These are phyloP conservation scores for Ispidina lecontei DNA, from an alignment of 2,797 vertebrate genomes.

Conservation along the genomic window DNA sequence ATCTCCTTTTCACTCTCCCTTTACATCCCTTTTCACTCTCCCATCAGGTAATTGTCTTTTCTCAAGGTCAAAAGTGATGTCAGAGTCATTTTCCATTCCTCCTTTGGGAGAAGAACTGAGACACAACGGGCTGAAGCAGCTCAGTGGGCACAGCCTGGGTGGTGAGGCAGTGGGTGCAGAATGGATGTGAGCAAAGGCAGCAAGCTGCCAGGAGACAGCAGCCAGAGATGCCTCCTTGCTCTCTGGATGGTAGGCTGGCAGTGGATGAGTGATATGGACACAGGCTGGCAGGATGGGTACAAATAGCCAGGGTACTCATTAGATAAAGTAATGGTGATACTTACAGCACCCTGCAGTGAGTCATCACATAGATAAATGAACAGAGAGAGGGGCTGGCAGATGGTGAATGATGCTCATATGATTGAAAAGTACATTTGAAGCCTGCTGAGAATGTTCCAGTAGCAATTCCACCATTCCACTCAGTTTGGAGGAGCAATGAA, in stretches of 20 bases:
- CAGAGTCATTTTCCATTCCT: neutral
- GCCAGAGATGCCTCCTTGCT: neutral
- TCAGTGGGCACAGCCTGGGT: neutral
- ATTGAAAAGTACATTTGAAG: slow-evolving; percentile 63
- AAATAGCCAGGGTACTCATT: slow-evolving; percentile 30
- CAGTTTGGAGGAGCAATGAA: neutral
- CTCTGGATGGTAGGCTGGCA: neutral
- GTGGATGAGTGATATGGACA: neutral
- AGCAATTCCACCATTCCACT: slow-evolving; percentile 14
- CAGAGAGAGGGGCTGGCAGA: slow-evolving; percentile 48
- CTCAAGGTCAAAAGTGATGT: neutral
- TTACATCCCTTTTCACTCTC: neutral
- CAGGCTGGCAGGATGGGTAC: slow-evolving; percentile 7
- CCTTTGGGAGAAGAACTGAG: neutral
- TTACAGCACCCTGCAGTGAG: slow-evolving; percentile 48
- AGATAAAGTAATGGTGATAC: slow-evolving; percentile 57
- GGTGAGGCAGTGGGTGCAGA: neutral
- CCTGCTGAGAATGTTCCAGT: slow-evolving; percentile 23
- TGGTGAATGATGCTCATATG: slow-evolving; percentile 52
- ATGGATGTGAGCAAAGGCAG: neutral
- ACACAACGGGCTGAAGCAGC: neutral
- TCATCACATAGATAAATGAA: slow-evolving; percentile 56
- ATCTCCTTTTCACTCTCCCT: neutral
- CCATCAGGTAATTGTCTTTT: neutral
- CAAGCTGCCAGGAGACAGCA: neutral